These are phyloP conservation scores for Heliconius charithonia DNA, from an alignment of 2,888 invertebrate genomes.

Conservation along the genomic window DNA sequence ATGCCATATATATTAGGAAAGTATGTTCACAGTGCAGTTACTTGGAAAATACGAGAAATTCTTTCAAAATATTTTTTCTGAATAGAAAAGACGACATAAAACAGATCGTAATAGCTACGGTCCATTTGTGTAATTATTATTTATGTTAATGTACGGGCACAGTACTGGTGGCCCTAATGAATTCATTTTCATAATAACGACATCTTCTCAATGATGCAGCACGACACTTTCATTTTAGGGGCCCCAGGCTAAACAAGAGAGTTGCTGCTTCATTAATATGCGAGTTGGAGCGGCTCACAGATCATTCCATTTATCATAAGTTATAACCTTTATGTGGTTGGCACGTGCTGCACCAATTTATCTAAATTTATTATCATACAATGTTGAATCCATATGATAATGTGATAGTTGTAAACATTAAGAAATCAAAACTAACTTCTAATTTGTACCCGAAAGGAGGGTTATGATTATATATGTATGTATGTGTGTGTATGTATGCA, in stretches of 20 bases:
- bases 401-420: too few species aligned
- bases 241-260: constrained; percentile 22
- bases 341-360: not conserved
- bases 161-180: constrained; percentile 19
- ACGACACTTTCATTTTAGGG: constrained; percentile 31
- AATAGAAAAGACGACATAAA: constrained; percentile 9
- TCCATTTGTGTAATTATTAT: constrained; percentile 37
- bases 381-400: not conserved
- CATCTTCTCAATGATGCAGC: constrained; percentile 33
- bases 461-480: too few species aligned
- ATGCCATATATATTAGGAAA: not conserved
- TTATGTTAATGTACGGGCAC: constrained; percentile 30
- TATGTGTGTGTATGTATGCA: too few species aligned
- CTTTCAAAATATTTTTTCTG: constrained; percentile 16
- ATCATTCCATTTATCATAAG: constrained; percentile 30
- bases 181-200: constrained; percentile 38
- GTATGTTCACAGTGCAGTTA: not conserved
- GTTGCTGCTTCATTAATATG: constrained; percentile 35
- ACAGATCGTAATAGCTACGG: constrained; percentile 21
- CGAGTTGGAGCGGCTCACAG: constrained; percentile 21
- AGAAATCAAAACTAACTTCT: too few species aligned
- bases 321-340: not conserved
- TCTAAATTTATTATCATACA: not conserved
- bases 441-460: too few species aligned
- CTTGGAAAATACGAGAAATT: not conserved